Evolutionary conservation across 1,140 invertebrate genomes (phyloP).

Genomic region (Temnothorax nylanderi): DNA sequence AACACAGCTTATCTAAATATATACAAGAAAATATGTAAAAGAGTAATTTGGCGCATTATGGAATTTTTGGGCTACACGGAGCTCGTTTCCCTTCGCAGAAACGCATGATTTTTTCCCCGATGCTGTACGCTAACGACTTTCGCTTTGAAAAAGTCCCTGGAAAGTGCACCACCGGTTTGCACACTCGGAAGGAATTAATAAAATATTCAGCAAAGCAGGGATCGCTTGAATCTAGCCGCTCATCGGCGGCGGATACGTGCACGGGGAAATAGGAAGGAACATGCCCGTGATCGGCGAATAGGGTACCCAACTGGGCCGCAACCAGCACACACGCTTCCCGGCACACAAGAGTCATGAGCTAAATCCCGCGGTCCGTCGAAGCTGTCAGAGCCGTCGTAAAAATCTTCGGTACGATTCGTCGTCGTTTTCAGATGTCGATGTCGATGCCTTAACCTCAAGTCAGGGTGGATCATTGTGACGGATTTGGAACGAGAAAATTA

Average conservation of each 20-base stretch:
- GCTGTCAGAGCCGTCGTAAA: constrained; percentile 32
- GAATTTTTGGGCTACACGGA: not conserved
- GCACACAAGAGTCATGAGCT: constrained; percentile 30
- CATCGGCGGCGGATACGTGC: not conserved
- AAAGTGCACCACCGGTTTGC: constrained; percentile 14
- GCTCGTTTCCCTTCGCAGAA: not conserved
- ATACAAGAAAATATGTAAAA: not conserved
- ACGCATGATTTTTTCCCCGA: not conserved
- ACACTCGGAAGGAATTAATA: constrained; percentile 22
- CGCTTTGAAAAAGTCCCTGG: constrained; percentile 21
- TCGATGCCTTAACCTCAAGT: constrained; percentile 14
- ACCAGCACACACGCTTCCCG: not conserved
- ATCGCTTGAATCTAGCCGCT: constrained; percentile 18
- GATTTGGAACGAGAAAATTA: not conserved
- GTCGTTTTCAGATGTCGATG: not conserved
- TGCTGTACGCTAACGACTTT: not conserved
- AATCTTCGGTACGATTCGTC: not conserved
- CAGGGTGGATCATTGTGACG: not conserved
- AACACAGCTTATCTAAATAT: not conserved
- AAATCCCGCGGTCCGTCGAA: not conserved
- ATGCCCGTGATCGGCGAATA: constrained; percentile 12
- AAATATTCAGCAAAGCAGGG: constrained; percentile 41
- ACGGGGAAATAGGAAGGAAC: not conserved
- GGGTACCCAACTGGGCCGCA: not conserved
- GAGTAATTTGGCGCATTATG: not conserved